Evolutionary conservation across 2,113 vertebrate species (phyloP).

Genomic region (Scophthalmus maximus): DNA sequence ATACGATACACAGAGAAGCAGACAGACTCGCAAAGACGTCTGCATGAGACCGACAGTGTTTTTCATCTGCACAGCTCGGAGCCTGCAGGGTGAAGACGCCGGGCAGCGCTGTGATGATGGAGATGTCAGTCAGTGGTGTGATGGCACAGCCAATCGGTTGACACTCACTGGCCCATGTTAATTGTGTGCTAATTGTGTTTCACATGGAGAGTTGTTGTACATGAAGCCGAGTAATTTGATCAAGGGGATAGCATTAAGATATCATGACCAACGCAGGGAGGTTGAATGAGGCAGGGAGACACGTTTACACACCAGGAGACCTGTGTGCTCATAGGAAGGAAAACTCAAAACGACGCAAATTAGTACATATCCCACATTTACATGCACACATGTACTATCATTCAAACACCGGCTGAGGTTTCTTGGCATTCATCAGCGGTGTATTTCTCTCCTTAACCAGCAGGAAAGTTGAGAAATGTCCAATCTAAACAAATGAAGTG

Average conservation of each 20-base stretch:
- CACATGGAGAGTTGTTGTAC: slow-evolving; percentile 68
- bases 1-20: background rate
- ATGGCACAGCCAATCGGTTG: slow-evolving; percentile 74
- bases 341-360: slow-evolving; percentile 50
- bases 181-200: slow-evolving; percentile 72
- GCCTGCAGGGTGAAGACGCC: slow-evolving; percentile 25
- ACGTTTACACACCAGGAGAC: slow-evolving; percentile 8
- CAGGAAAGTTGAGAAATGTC: slow-evolving; percentile 63
- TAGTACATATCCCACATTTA: background rate
- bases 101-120: slow-evolving; percentile 38
- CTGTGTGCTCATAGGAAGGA: background rate
- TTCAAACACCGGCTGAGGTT: background rate
- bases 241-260: slow-evolving; percentile 67
- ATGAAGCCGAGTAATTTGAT: slow-evolving; percentile 71
- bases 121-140: slow-evolving; percentile 67
- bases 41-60: background rate
- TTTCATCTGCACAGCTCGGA: background rate
- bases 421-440: slow-evolving; percentile 12
- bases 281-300: background rate
- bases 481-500: slow-evolving; percentile 66
- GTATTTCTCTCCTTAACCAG: slow-evolving; percentile 44
- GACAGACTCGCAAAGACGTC: slow-evolving; percentile 12
- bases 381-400: background rate
- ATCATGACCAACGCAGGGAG: slow-evolving; percentile 27
- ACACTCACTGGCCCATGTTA: slow-evolving; percentile 66